Evolutionary conservation across 64 coral and sea anemone genomes (phyloP).

Genomic region (Astreopora myriophthalma): DNA sequence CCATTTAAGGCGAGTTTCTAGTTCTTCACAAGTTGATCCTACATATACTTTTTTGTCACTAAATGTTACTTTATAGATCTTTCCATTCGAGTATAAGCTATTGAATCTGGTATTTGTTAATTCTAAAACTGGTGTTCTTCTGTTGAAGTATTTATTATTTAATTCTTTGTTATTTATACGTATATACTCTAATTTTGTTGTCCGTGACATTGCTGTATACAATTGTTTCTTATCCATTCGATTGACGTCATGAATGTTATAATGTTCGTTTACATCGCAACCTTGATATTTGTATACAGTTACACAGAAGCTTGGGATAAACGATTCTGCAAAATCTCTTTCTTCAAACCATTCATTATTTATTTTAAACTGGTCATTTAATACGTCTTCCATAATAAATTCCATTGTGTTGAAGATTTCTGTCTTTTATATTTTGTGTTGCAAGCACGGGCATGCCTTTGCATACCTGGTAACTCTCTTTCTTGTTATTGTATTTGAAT

Average conservation of each 20-base stretch:
- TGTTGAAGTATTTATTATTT: constrained; percentile 3
- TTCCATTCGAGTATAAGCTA: constrained; percentile 18
- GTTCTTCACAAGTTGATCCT: constrained; percentile 56
- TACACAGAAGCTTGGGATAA: constrained; percentile 31
- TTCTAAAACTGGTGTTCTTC: not conserved
- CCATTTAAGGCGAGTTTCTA: constrained; percentile 36
- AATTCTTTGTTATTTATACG: constrained; percentile 12
- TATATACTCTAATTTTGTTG: constrained; percentile 35
- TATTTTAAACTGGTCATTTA: not conserved
- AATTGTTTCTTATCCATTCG: constrained; percentile 63
- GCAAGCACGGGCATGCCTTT: constrained; percentile 4
- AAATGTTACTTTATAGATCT: constrained; percentile 59
- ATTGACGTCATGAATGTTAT: constrained; percentile 43
- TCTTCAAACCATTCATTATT: constrained; percentile 8
- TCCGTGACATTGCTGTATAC: constrained; percentile 23
- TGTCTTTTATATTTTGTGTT: constrained; percentile 36
- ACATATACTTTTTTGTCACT: not conserved
- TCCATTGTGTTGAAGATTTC: constrained; percentile 55
- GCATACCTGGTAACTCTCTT: not conserved
- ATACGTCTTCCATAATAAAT: not conserved
- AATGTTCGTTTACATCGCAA: constrained; percentile 7
- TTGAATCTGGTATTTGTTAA: constrained; percentile 20
- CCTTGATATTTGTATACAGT: constrained; percentile 67
- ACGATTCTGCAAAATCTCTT: not conserved
- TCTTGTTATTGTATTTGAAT: constrained; percentile 29